A percentile compares a stretch with the other conserved stretches of the same genome.
Evolutionary conservation across 2,888 invertebrate species (phyloP).

Genomic region (Eremobia ochroleuca): DNA sequence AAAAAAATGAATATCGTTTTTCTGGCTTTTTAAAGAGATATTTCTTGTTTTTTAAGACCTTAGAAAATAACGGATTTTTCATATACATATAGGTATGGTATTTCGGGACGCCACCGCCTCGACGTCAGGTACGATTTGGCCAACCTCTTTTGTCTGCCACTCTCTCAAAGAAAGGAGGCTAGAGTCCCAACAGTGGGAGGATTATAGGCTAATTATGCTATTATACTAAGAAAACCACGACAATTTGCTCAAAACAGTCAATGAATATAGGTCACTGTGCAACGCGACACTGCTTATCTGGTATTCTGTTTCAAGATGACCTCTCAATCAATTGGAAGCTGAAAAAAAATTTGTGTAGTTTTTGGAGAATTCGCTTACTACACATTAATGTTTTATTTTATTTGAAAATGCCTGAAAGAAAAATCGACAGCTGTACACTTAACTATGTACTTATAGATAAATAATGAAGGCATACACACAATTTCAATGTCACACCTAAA

Average conservation of each 20-base stretch:
- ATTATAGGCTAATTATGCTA: too few species aligned
- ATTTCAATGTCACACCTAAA: constrained; percentile 37
- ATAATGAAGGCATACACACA: neutral
- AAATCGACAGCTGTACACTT: neutral
- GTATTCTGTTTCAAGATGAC: neutral
- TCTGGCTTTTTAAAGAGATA: too few species aligned
- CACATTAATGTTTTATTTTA: neutral
- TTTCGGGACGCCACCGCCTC: too few species aligned
- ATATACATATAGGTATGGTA: too few species aligned
- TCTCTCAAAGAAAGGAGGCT: too few species aligned
- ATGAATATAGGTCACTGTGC: constrained; percentile 14
- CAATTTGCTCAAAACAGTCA: neutral
- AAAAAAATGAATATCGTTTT: too few species aligned
- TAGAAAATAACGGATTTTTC: too few species aligned
- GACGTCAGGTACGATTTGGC: too few species aligned
- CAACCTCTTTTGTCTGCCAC: too few species aligned
- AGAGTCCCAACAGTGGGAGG: too few species aligned
- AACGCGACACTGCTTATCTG: neutral
- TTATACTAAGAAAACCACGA: neutral
- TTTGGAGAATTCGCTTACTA: neutral
- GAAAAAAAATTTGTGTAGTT: neutral
- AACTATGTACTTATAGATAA: neutral
- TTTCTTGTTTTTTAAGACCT: too few species aligned
- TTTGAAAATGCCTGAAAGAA: neutral
- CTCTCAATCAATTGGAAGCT: constrained; percentile 1